Base-by-base conservation (phyloP, 2,888 invertebrate genomes). In the Hipparchia sbordonii region DNA sequence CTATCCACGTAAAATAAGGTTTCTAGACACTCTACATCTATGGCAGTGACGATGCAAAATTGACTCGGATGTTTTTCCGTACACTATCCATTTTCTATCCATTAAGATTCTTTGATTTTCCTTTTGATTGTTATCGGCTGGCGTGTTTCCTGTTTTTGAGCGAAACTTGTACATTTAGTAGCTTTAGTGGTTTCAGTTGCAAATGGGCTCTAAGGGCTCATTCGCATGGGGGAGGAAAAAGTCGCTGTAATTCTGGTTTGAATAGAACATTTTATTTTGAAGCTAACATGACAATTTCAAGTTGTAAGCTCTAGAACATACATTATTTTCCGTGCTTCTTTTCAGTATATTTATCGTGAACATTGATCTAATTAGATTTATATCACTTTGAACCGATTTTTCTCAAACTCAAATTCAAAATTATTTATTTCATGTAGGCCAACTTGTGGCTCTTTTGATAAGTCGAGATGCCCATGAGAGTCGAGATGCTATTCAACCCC, bases 51-150 rank as follows among this genome's bases (percentile, higher is more conserved):
- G 87, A 89, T 89, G 90, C 90, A 89, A 88, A 90, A 91, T 89
- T 85, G 83, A 84, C 80, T 86, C 83, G 84, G 85, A 86, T 89
- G 88, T 89, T 89, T 87, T 84, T 85, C 81, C 81, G 82, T 82
- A 82, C 84, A 86, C 89, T 88, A 89, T 90, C 89, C 89, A 90
- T 90, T 90, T 89, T 88, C 89, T 89, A 89, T 90, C 90, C 90
- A 91, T 91, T 91, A 91, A 88, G 88, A 85, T 79, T 80, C 86
- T 87, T 85, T 86, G 87, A 90, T 89, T 87, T 87, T 82, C 85
- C 80, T 83, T 82, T 79, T 86, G 84, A 89, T 90, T 90, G 89
- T 89, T 89, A 87, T 87, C 83, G 71, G 62, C 52, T 66, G 74
- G 75, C 72, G 70, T 72, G 74, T 72, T 77, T 77, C 72, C 75